Evolutionary conservation across 2,113 vertebrate species (phyloP).

Genomic region (Rhipidura dahli): DNA sequence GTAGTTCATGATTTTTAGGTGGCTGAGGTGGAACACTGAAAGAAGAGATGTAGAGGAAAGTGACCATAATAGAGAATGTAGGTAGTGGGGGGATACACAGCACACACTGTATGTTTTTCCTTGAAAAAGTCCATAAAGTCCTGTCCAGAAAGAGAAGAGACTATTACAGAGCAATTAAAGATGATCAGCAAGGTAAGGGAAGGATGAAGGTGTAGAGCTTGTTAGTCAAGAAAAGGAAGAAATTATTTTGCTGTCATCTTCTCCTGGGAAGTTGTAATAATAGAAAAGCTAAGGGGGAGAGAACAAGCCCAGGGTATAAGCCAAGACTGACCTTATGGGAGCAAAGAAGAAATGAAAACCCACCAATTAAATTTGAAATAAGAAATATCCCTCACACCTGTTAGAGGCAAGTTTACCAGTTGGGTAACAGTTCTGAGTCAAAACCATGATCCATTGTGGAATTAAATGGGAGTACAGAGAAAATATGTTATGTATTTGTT

Average conservation of each 20-base stretch:
- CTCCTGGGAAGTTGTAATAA: not conserved
- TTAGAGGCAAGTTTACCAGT: not conserved
- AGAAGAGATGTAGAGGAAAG: not conserved
- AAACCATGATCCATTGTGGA: not conserved
- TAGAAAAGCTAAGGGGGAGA: not conserved
- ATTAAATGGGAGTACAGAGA: not conserved
- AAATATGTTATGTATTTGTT: not conserved
- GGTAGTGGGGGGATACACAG: not conserved
- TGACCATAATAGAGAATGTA: not conserved
- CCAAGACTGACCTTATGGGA: not conserved
- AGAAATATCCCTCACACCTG: not conserved
- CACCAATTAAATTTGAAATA: not conserved
- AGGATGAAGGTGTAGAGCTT: not conserved
- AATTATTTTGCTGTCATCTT: not conserved
- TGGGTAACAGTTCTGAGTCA: not conserved
- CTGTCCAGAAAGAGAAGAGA: not conserved
- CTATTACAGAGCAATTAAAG: not conserved
- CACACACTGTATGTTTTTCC: not conserved
- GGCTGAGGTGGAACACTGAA: not conserved
- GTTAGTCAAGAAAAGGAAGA: not conserved
- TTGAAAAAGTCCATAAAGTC: not conserved
- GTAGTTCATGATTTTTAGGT: not conserved
- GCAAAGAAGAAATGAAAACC: not conserved
- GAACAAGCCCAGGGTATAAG: not conserved
- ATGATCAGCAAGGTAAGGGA: not conserved